These are phyloP conservation scores for Alouatta palliata DNA, from an alignment of 2,113 vertebrate genomes.

Conservation along the genomic window DNA sequence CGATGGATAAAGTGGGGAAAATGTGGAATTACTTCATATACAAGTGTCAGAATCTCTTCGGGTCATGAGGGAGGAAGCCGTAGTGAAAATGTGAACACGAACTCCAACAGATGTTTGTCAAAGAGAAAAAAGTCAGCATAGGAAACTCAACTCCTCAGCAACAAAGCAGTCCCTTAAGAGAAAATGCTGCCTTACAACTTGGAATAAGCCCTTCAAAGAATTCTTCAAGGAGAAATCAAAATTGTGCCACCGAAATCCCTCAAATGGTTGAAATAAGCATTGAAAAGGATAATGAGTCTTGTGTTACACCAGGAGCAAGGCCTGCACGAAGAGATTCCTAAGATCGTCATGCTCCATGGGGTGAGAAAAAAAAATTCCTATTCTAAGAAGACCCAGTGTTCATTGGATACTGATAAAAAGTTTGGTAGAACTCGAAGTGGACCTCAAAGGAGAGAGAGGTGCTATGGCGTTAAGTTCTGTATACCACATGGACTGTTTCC, in stretches of 20 bases:
- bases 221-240: slow-evolving; percentile 89
- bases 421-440: slow-evolving; percentile 88
- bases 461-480: slow-evolving; percentile 91
- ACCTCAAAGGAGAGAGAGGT: slow-evolving; percentile 90
- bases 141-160: slow-evolving; percentile 83
- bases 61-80: slow-evolving; percentile 88
- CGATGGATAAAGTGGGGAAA: slow-evolving; percentile 96
- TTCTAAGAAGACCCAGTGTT: slow-evolving; percentile 97
- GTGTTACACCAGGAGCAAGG: slow-evolving; percentile 83
- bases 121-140: slow-evolving; percentile 82
- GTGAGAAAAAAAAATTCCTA: slow-evolving; percentile 98
- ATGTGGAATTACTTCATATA: slow-evolving; percentile 99
- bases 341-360: slow-evolving; percentile 96
- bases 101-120: slow-evolving; percentile 85
- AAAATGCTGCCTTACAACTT: slow-evolving; percentile 85
- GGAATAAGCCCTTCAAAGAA: slow-evolving; percentile 83
- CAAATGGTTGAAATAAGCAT: slow-evolving; percentile 96
- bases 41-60: slow-evolving; percentile 95
- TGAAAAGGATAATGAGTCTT: slow-evolving; percentile 91
- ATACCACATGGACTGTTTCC: slow-evolving; percentile 89
- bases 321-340: slow-evolving; percentile 95
- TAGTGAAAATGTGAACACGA: slow-evolving; percentile 85
- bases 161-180: slow-evolving; percentile 85
- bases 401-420: slow-evolving; percentile 91
- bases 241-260: slow-evolving; percentile 95